Evolutionary conservation across 1,140 invertebrate species (phyloP).

Genomic region (Agraylea sexmaculata): DNA sequence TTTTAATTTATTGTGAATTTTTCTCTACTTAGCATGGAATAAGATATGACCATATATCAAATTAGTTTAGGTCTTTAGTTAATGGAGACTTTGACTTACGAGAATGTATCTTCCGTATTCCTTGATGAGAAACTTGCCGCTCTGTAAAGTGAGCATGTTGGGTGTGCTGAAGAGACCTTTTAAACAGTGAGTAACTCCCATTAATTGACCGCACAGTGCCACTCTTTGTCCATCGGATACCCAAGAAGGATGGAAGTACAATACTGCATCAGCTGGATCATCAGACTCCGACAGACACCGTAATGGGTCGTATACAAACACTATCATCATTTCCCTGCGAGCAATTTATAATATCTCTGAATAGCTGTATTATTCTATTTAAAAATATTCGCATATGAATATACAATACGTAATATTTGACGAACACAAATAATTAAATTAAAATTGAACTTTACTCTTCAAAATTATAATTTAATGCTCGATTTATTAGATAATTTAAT

Average conservation of each 20-base stretch:
- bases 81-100: conserved; percentile 39
- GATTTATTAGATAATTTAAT: neutral
- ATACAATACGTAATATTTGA: too few relatives aligned
- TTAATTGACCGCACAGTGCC: conserved; percentile 68
- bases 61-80: too few relatives aligned
- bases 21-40: too few relatives aligned
- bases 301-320: conserved; percentile 76
- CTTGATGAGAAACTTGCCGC: conserved; percentile 72
- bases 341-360: conserved; percentile 14
- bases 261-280: conserved; percentile 71
- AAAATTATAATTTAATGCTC: neutral
- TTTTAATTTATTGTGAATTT: too few relatives aligned
- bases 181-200: conserved; percentile 69
- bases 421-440: neutral
- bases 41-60: too few relatives aligned
- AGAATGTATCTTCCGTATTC: conserved; percentile 67
- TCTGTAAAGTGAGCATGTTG: conserved; percentile 60
- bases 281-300: conserved; percentile 65
- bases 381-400: neutral
- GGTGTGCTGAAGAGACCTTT: conserved; percentile 60
- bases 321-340: conserved; percentile 74
- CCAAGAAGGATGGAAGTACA: conserved; percentile 83
- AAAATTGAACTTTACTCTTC: neutral
- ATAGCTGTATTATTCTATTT: neutral
- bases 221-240: conserved; percentile 69